Evolutionary conservation across 2,113 vertebrate genomes (phyloP).

Genomic region (Equus quagga): DNA sequence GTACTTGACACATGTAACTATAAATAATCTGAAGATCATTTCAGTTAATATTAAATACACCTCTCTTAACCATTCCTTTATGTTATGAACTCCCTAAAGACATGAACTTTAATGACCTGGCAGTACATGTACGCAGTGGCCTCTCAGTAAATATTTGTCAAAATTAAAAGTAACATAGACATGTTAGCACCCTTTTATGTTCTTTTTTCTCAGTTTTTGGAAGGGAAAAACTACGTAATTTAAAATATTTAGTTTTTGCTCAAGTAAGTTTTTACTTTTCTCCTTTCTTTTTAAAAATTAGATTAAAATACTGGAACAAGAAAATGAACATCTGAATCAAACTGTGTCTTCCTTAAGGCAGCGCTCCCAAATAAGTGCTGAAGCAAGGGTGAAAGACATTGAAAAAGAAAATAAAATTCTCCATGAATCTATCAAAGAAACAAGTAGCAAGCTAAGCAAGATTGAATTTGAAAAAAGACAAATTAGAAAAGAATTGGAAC

Average conservation of each 20-base stretch:
- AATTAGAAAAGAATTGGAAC: constrained; percentile 95
- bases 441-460: constrained; percentile 95
- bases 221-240: background rate
- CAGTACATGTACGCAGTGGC: background rate
- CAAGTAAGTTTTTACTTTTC: constrained; percentile 48
- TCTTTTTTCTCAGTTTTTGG: constrained; percentile 3
- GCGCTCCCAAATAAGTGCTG: constrained; percentile 95
- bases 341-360: constrained; percentile 94
- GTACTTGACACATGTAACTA: constrained; percentile 28
- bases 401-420: constrained; percentile 98
- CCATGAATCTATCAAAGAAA: constrained; percentile 97
- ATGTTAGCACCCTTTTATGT: background rate
- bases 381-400: constrained; percentile 96
- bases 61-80: constrained; percentile 12
- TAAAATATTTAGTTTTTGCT: constrained; percentile 60
- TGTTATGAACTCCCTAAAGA: background rate
- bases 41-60: constrained; percentile 33
- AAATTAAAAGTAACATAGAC: constrained; percentile 45
- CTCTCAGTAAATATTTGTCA: constrained; percentile 28
- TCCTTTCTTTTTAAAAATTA: constrained; percentile 79
- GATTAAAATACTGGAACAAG: constrained; percentile 97
- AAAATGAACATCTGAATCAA: constrained; percentile 96
- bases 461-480: constrained; percentile 97
- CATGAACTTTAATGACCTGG: background rate
- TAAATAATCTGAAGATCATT: constrained; percentile 31